Base-by-base conservation (phyloP, 2,797 vertebrate species). In the Linurgus olivaceus region DNA sequence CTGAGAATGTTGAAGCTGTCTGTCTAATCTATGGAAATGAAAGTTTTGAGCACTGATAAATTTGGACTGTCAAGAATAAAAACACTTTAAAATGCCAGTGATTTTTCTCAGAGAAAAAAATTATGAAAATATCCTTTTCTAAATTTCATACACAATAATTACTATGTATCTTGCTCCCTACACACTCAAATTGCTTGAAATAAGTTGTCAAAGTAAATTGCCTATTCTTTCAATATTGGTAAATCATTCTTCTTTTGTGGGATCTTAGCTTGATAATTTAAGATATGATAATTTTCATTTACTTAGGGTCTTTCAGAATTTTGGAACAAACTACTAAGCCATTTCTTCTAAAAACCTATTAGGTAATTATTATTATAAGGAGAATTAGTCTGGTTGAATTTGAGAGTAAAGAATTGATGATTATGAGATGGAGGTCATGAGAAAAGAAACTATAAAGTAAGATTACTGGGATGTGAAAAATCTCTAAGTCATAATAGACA, bases 231-330 rank as follows among this genome's bases (percentile, higher is more conserved):
- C 88, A 96, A 94, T 94, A 96, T 96, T 94, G 86, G 88, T 93
- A 97, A 97, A 96, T 97, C 96, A 95, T 95, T 96, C 89, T 93
- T 94, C 94, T 96, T 70, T 96, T 96, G 81, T 95, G 91, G 81
- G 68, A 78, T 91, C 73, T 85, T 94, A 76, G 67, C 65, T 93
- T 80, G 88, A 96, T 96, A 91, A 96, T 96, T 96, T 91, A 83
- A 57, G 78, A 91, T 83, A 94, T 0, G 1, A 80, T 95, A 92
- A 96, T 96, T 95, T 97, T 94, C 89, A 96, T 97, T 96, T 97
- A 90, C 62, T 94, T 93, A 83, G 63, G 77, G 58, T 94, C 67
- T 96, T 94, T 93, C 79, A 95, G 86, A 95, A 92, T 96, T 96
- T 94, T 91, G 51, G 67, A 96, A 82, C 85, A 96, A 91, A 92